A percentile compares a stretch with the other conserved stretches of the same genome.
phyloP scores from a whole-genome alignment of 2,113 vertebrate genomes.

The Microcebus griseorufus region DNA sequence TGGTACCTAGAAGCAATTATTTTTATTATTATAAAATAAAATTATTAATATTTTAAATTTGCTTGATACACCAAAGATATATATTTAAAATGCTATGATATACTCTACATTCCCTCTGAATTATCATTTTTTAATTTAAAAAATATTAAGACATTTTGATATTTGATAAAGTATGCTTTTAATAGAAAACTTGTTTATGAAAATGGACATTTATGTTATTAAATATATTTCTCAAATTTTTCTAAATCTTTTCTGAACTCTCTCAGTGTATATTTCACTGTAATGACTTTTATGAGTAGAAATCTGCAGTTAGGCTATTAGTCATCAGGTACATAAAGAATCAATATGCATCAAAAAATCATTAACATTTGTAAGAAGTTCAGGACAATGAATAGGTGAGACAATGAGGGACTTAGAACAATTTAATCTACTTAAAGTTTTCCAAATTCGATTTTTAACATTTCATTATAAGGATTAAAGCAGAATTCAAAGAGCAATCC shows the following conservation, averaged over 20 bases:
- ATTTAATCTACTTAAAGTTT: conserved; percentile 14
- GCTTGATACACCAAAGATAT: background rate
- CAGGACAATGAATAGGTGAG: background rate
- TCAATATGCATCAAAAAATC: background rate
- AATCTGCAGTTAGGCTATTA: background rate
- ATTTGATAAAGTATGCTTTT: background rate
- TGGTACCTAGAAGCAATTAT: background rate
- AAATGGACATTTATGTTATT: background rate
- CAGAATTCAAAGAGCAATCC: conserved; percentile 4
- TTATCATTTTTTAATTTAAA: background rate
- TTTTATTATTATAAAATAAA: conserved; percentile 9
- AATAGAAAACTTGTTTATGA: background rate
- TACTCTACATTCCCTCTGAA: background rate
- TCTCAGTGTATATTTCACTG: background rate
- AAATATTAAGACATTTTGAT: conserved; percentile 11
- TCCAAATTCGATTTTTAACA: background rate
- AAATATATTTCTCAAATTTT: background rate
- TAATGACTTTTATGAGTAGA: background rate
- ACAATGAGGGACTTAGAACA: background rate
- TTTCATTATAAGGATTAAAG: background rate
- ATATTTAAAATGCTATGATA: conserved; percentile 21
- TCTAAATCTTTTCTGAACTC: background rate
- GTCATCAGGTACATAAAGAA: background rate
- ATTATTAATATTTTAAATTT: conserved; percentile 19
- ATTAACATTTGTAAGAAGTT: conserved; percentile 5